These are phyloP conservation scores for Aphidius gifuensis DNA, from an alignment of 1,140 invertebrate genomes.

Conservation along the genomic window DNA sequence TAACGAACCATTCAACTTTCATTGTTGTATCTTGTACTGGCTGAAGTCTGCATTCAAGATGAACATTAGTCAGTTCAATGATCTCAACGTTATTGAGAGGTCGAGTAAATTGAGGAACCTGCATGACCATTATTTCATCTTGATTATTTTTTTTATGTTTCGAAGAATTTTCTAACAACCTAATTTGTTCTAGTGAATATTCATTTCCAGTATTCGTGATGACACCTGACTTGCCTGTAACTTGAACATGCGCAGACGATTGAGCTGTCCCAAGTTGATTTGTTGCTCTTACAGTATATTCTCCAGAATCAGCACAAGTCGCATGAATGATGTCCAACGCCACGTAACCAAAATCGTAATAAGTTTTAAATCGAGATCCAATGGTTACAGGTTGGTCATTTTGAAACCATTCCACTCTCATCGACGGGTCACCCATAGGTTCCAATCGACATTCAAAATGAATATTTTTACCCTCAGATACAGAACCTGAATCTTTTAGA, in stretches of 20 bases:
- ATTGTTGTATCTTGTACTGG: slow-evolving; percentile 94
- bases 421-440: slow-evolving; percentile 92
- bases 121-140: slow-evolving; percentile 76
- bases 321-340: slow-evolving; percentile 86
- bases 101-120: slow-evolving; percentile 83
- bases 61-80: slow-evolving; percentile 87
- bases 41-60: slow-evolving; percentile 87
- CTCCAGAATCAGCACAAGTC: slow-evolving; percentile 85
- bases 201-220: slow-evolving; percentile 94
- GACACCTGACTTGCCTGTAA: slow-evolving; percentile 79
- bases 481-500: slow-evolving; percentile 74
- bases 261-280: slow-evolving; percentile 90
- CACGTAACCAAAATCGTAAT: slow-evolving; percentile 92
- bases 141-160: slow-evolving; percentile 67
- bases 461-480: slow-evolving; percentile 87
- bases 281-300: slow-evolving; percentile 88
- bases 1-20: slow-evolving; percentile 96
- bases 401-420: slow-evolving; percentile 93
- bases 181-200: slow-evolving; percentile 90
- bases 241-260: slow-evolving; percentile 84
- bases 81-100: slow-evolving; percentile 88
- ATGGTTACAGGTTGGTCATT: slow-evolving; percentile 85
- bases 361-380: slow-evolving; percentile 89
- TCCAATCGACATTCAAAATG: slow-evolving; percentile 87
- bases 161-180: slow-evolving; percentile 86